Conservation (phyloP, 2,888 invertebrate genomes). For the Sinodicranocentrus sp. region DNA sequence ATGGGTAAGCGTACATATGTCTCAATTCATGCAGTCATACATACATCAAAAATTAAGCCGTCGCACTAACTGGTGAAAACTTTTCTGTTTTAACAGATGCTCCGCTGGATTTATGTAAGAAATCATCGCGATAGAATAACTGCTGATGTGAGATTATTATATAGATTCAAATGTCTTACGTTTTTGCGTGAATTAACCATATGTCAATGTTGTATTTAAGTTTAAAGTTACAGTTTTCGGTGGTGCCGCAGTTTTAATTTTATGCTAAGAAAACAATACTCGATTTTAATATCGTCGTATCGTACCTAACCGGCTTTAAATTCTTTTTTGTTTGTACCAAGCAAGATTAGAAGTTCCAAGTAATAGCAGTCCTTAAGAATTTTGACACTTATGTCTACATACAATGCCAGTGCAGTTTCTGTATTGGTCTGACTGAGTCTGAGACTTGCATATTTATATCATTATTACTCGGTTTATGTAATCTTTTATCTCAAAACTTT, state of each 20-base stretch:
- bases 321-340: constrained; percentile 18
- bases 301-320: constrained; percentile 67
- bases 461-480: background rate
- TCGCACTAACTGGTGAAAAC: too few species aligned
- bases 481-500: constrained; percentile 35
- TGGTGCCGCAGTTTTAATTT: constrained; percentile 68
- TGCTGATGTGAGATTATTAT: too few species aligned
- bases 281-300: constrained; percentile 60
- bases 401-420: background rate
- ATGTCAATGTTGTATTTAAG: constrained; percentile 9
- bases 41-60: too few species aligned
- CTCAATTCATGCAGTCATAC: too few species aligned
- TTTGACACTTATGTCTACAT: too few species aligned
- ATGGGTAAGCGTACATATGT: too few species aligned
- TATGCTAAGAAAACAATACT: constrained; percentile 54
- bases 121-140: constrained; percentile 77
- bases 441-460: constrained; percentile 56
- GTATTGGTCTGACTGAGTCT: constrained; percentile 57
- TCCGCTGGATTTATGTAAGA: constrained; percentile 93
- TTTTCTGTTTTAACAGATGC: too few species aligned
- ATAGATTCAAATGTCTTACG: constrained; percentile 3
- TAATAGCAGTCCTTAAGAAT: background rate
- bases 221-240: constrained; percentile 31
- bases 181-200: constrained; percentile 10
- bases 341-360: background rate